Evolutionary conservation across 2,113 vertebrate genomes (phyloP), one percentile per base, ranked within the genome.

Genomic region (Antechinus stuartii): DNA sequence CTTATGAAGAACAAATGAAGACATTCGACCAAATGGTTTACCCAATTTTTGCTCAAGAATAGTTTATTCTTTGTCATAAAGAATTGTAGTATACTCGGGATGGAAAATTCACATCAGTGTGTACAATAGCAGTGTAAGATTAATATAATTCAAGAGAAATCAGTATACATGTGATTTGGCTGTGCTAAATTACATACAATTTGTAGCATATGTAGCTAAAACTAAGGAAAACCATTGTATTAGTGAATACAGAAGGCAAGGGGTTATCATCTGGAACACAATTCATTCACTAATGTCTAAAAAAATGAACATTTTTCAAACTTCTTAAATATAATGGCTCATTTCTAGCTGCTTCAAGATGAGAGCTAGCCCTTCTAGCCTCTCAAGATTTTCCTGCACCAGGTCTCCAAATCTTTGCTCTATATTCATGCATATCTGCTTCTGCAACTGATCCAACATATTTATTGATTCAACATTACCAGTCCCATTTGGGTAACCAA

Each of bases 361-460:
- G 46, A 91, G 91, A 97, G 68, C 27, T n/a, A n/a, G 24, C 9
- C 52, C 96, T 97, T 92, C 35, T 19, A n/a, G 25, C 68, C 35
- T 84, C 68, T n/a, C n/a, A 42, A 42, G n/a, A 84, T 84, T 42
- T 84, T n/a, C 68, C 68, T 11, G 19, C 19, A 23, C 68, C 7
- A 84, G n/a, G 16, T 84, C 68, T 84, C 68, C 68, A 84, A 42
- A 89, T 92, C 95, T 84, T 95, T 97, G 61, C 0, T 76, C 76
- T 35, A 56, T 95, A 96, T 94, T 95, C 94, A 97, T 57, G 61
- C 92, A 91, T 96, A 94, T 97, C 50, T 96, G n/a, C 94, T 97
- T 90, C 90, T 90, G 50, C 46, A 95, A 90, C n/a, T 14, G 94
- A 16, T 96, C 50, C 26, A 96, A 27, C 46, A 94, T 56, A 90